Evolutionary conservation across 1,140 invertebrate species (phyloP).

Genomic region (Subanguina moxae): DNA sequence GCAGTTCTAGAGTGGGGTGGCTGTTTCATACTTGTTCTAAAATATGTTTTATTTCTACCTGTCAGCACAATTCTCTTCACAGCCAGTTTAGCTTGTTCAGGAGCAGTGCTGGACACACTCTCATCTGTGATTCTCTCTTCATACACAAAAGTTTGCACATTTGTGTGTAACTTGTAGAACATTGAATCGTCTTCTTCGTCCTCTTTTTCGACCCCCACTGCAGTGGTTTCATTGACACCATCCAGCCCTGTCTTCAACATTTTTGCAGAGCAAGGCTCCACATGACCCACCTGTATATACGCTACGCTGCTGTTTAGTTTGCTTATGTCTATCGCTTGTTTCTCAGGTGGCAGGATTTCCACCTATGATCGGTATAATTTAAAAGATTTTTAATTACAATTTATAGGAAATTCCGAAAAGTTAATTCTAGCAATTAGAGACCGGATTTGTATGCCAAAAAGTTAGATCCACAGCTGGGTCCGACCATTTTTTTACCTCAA

Average conservation of each 20-base stretch:
- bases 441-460: too few relatives aligned
- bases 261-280: constrained; percentile 33
- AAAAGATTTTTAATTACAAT: too few relatives aligned
- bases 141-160: constrained; percentile 40
- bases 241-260: background rate
- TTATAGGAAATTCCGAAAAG: too few relatives aligned
- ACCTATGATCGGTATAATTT: too few relatives aligned
- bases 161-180: constrained; percentile 43
- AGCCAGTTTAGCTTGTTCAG: constrained; percentile 43
- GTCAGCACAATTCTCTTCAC: constrained; percentile 39
- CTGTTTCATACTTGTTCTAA: too few relatives aligned
- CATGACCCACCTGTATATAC: constrained; percentile 46
- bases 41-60: too few relatives aligned
- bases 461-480: too few relatives aligned
- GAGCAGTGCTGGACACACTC: constrained; percentile 23
- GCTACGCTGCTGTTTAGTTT: constrained; percentile 69
- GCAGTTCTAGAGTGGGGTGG: too few relatives aligned
- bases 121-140: constrained; percentile 41
- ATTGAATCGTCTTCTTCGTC: constrained; percentile 30
- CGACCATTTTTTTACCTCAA: too few relatives aligned
- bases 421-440: too few relatives aligned
- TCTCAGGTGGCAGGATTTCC: constrained; percentile 34
- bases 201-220: background rate
- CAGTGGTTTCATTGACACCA: background rate
- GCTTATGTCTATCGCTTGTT: constrained; percentile 25